Evolutionary conservation across 2,888 invertebrate species (phyloP), one percentile per base, ranked within the genome.

Genomic region (Alloplasta piceator): DNA sequence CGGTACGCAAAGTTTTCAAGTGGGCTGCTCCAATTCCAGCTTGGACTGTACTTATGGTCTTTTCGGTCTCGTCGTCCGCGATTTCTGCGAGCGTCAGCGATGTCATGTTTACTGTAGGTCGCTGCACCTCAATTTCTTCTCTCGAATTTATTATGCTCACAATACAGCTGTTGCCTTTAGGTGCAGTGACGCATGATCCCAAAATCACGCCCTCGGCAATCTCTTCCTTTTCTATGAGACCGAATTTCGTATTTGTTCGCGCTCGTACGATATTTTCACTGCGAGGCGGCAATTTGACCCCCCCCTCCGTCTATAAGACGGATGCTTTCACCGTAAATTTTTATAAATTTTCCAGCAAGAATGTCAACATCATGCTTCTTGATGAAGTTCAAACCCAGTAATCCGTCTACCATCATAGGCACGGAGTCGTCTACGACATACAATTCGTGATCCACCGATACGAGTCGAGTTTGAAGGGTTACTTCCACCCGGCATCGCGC

Each of bases 11-110:
- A 58, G 4, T 48, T 5, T 5, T 48, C 12, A 48, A 1, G 3
- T 10, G n/a, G 0, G 48, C 48, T 6, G 3, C 48, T 12, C n/a
- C 48, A 48, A 10, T 48, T 48, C 48, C 48, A 7, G n/a, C 48
- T 4, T 5, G 5, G 48, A 48, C 48, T 48, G n/a, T 48, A 48
- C 10, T 48, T n/a, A 48, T 48, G 0, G 1, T 7, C 12, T 12
- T 10, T 5, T 48, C n/a, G 48, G 48, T n/a, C 48, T 48, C 48
- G 48, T 48, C 48, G 48, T 48, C 48, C n/a, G 48, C n/a, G 10
- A 48, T 5, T n/a, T 48, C n/a, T n/a, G 48, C 48, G 0, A 48
- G 48, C 48, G 48, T 48, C n/a, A 48, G 48, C 48, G 48, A 9
- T 48, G 10, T n/a, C n/a, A 48, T n/a, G 0, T 10, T n/a, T n/a